Evolutionary conservation across 2,113 vertebrate species (phyloP).

Genomic region (Microtus montanus): DNA sequence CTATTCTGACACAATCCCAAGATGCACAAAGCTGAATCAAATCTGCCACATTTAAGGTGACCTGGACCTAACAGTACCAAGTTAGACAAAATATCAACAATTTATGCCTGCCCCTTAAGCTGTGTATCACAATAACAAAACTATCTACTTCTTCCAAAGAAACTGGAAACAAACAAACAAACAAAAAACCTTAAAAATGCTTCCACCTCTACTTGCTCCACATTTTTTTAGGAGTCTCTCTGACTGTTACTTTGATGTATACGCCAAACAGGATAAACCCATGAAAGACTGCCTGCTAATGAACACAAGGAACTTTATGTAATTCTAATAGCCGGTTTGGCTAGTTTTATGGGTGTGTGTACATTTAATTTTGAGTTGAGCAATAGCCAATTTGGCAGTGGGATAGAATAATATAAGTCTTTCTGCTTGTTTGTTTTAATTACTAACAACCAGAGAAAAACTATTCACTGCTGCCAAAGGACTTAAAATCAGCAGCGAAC

Average conservation of each 20-base stretch:
- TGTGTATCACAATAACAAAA: slow-evolving; percentile 65
- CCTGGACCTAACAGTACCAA: neutral
- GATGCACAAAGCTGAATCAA: slow-evolving; percentile 51
- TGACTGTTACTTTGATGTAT: slow-evolving; percentile 86
- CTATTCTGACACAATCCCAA: slow-evolving; percentile 60
- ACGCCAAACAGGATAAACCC: slow-evolving; percentile 87
- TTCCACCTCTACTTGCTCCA: slow-evolving; percentile 78
- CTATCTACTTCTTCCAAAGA: slow-evolving; percentile 72
- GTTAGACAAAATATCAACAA: slow-evolving; percentile 40
- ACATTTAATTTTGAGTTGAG: slow-evolving; percentile 88
- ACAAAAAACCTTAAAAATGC: slow-evolving; percentile 81
- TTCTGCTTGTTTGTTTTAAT: slow-evolving; percentile 81
- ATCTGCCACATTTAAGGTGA: slow-evolving; percentile 17
- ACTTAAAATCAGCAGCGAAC: slow-evolving; percentile 63
- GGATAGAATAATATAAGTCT: slow-evolving; percentile 80
- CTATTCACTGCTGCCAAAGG: slow-evolving; percentile 69
- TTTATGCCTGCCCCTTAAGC: slow-evolving; percentile 59
- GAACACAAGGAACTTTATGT: slow-evolving; percentile 83
- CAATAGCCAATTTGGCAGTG: slow-evolving; percentile 84
- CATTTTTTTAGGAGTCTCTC: slow-evolving; percentile 83
- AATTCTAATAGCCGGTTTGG: slow-evolving; percentile 87
- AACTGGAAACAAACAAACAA: slow-evolving; percentile 75
- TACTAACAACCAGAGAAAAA: slow-evolving; percentile 74
- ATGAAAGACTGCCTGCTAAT: slow-evolving; percentile 86
- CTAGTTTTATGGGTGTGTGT: slow-evolving; percentile 87